phyloP scores from a whole-genome alignment of 2,888 invertebrate species.

The Galerucella calmariensis region DNA sequence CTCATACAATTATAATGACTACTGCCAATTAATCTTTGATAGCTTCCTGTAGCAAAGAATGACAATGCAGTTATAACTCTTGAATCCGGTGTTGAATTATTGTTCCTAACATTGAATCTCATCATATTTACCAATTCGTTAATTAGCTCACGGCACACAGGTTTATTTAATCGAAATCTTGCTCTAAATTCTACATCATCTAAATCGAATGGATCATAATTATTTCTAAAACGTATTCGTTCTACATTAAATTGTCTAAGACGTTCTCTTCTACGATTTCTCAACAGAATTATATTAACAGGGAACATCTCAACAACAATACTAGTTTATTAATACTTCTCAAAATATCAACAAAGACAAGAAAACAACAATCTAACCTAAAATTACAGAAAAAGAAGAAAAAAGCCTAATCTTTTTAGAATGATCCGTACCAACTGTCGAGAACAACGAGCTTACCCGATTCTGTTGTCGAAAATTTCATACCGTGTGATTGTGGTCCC shows the following conservation, averaged over 20 bases:
- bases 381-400: too few relatives aligned
- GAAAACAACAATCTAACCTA: too few relatives aligned
- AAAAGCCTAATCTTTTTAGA: too few relatives aligned
- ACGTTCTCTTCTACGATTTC: slow-evolving; percentile 17
- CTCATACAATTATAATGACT: slow-evolving; percentile 24
- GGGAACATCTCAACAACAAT: too few relatives aligned
- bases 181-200: slow-evolving; percentile 23
- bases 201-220: slow-evolving; percentile 26
- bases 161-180: slow-evolving; percentile 7
- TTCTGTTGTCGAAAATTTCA: too few relatives aligned
- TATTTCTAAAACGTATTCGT: slow-evolving; percentile 20
- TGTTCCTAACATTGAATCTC: neutral
- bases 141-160: too few relatives aligned
- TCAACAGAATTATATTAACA: neutral
- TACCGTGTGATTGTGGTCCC: too few relatives aligned
- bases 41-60: slow-evolving; percentile 33
- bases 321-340: too few relatives aligned
- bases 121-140: neutral
- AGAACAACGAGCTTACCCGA: too few relatives aligned
- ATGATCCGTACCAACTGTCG: too few relatives aligned
- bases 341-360: too few relatives aligned
- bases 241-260: slow-evolving; percentile 26
- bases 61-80: slow-evolving; percentile 27
- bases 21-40: slow-evolving; percentile 28
- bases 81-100: slow-evolving; percentile 18